A percentile compares a stretch with the other conserved stretches of the same genome.
Evolutionary conservation across 2,797 vertebrate genomes (phyloP).

Genomic region (Ibycter americanus): DNA sequence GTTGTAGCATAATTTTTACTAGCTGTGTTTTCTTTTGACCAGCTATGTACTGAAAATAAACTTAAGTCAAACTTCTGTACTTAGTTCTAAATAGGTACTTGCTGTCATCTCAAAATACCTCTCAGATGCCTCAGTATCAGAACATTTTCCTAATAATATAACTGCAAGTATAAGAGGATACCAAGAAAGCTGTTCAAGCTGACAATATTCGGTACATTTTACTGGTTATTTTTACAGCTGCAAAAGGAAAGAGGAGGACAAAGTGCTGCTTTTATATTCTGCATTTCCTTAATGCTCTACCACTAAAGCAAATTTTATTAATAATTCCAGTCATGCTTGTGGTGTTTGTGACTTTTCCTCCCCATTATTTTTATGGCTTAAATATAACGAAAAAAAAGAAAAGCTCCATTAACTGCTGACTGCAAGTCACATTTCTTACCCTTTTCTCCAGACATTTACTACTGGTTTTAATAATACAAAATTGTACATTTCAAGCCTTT

Average conservation of each 20-base stretch:
- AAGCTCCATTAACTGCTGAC: not conserved
- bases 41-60: not conserved
- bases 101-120: not conserved
- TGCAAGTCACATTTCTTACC: not conserved
- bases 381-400: not conserved
- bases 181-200: not conserved
- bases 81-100: not conserved
- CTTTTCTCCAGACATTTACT: not conserved
- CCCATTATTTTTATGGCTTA: not conserved
- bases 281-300: not conserved
- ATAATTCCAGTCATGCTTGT: conserved; percentile 6
- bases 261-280: not conserved
- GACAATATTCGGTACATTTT: conserved; percentile 5
- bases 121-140: not conserved
- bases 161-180: not conserved
- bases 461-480: not conserved
- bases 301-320: not conserved
- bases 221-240: conserved; percentile 52
- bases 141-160: not conserved
- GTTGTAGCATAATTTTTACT: not conserved
- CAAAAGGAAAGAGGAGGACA: not conserved
- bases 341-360: not conserved
- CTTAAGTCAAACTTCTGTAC: not conserved
- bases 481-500: not conserved
- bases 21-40: not conserved